Base-by-base conservation (phyloP, 2,888 invertebrate genomes). In the Hetaerina titia region DNA sequence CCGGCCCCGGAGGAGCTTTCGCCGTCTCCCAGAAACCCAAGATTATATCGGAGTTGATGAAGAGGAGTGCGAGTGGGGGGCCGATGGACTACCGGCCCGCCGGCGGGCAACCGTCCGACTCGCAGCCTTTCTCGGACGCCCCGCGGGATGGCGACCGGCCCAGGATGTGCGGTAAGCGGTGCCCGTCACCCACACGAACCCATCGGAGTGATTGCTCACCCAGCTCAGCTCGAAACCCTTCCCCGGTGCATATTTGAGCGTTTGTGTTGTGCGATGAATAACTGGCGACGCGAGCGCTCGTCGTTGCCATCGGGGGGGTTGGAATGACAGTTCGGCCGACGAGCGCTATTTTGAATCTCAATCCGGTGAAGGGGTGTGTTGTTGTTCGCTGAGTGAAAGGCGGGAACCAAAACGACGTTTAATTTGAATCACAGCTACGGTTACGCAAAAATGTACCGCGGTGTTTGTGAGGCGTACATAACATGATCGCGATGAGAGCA, bases 11-110 rank as follows among this genome's bases (percentile, higher is more conserved):
- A 56, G 69, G n/a, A 69, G 19, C 56, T n/a, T 74, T 57, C 45
- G 92, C 45, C 8, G 92, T 56, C 22, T 92, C 92, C 69, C 92
- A 8, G 64, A 92, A 92, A 69, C 92, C 92, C 56, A 64, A 69
- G 45, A 92, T 92, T 19, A 92, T 92, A 64, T 92, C 92, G 56
- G 92, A 92, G 69, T 13, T 92, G 69, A 92, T 69, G 92, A 92
- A 92, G 92, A 92, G 56, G 92, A 45, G 69, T 64, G 69, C 25
- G 69, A 22, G 11, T 15, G 64, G 19, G 90, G 63, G 56, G 56
- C 69, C 92, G 92, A 25, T 69, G 69, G 45, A 25, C 45, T 45
- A 56, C 64, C 63, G 64, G 64, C 69, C 31, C 56, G 15, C 11
- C 22, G 56, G 9, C 64, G 13, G 45, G 5, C 7, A 2, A 63